These are phyloP conservation scores for Drosophila helvetica DNA, from an alignment of 2,888 invertebrate genomes.

Conservation along the genomic window DNA sequence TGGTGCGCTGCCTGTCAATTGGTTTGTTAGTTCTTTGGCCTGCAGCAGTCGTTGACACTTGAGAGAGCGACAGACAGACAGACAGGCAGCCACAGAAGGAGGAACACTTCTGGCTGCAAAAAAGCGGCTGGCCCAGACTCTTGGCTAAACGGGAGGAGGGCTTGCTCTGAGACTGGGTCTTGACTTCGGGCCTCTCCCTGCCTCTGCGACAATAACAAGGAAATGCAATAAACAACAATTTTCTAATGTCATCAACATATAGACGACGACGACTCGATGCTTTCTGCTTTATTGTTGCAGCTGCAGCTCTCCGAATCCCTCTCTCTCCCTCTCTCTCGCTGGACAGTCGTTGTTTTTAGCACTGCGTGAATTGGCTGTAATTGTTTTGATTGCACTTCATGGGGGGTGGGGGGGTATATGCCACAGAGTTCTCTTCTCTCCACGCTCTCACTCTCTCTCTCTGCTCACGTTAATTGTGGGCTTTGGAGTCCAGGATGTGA, in stretches of 20 bases:
- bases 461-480: slow-evolving; percentile 44
- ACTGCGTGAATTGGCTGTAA: slow-evolving; percentile 73
- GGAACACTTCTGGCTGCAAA: slow-evolving; percentile 33
- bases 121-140: slow-evolving; percentile 39
- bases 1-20: slow-evolving; percentile 63
- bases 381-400: slow-evolving; percentile 81
- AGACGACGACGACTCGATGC: slow-evolving; percentile 37
- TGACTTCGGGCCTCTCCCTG: slow-evolving; percentile 13
- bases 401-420: slow-evolving; percentile 54
- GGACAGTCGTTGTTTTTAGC: slow-evolving; percentile 55
- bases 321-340: slow-evolving; percentile 17
- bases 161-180: slow-evolving; percentile 40
- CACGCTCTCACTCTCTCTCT: not conserved
- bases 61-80: slow-evolving; percentile 36
- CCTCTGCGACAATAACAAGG: slow-evolving; percentile 46
- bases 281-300: slow-evolving; percentile 37
- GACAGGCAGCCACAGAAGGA: slow-evolving; percentile 14
- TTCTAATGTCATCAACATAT: slow-evolving; percentile 75
- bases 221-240: slow-evolving; percentile 79
- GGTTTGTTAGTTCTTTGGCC: slow-evolving; percentile 65
- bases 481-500: slow-evolving; percentile 17
- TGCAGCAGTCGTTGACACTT: slow-evolving; percentile 71
- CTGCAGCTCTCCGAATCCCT: not conserved
- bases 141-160: slow-evolving; percentile 43
- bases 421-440: slow-evolving; percentile 4